Conservation (phyloP, 1,140 invertebrate species). For the Pseudomyrmex pallidus region DNA sequence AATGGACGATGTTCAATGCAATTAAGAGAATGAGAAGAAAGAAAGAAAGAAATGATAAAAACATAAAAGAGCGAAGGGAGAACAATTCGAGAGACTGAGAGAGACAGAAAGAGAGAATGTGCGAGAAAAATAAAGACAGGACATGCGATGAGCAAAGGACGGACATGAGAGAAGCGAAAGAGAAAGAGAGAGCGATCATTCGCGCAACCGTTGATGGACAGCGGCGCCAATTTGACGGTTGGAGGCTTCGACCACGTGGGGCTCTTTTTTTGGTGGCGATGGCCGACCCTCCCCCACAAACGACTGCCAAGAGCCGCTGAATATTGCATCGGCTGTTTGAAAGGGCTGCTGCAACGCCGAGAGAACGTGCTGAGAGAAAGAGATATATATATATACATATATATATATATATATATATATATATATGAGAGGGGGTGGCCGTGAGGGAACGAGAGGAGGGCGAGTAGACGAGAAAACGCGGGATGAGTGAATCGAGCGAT, state of each 20-base stretch:
- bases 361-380: constrained; percentile 52
- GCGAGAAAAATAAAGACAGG: constrained; percentile 43
- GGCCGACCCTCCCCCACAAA: constrained; percentile 56
- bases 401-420: constrained; percentile 37
- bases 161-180: constrained; percentile 63
- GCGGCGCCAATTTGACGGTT: constrained; percentile 85
- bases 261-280: constrained; percentile 71
- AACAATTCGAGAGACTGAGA: constrained; percentile 29
- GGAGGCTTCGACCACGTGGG: constrained; percentile 78
- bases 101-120: constrained; percentile 23
- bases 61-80: constrained; percentile 42
- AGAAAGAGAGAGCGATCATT: constrained; percentile 67
- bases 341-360: constrained; percentile 76
- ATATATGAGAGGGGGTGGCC: constrained; percentile 56
- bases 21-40: constrained; percentile 38
- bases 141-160: constrained; percentile 30
- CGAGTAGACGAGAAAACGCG: constrained; percentile 71
- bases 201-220: constrained; percentile 84
- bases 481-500: constrained; percentile 59
- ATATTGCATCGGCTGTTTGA: constrained; percentile 85
- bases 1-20: constrained; percentile 63
- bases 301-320: constrained; percentile 80
- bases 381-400: constrained; percentile 48
- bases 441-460: constrained; percentile 41
- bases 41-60: constrained; percentile 56